Evolutionary conservation across 1,140 invertebrate species (phyloP).

Genomic region (Oreohelix idahoensis): DNA sequence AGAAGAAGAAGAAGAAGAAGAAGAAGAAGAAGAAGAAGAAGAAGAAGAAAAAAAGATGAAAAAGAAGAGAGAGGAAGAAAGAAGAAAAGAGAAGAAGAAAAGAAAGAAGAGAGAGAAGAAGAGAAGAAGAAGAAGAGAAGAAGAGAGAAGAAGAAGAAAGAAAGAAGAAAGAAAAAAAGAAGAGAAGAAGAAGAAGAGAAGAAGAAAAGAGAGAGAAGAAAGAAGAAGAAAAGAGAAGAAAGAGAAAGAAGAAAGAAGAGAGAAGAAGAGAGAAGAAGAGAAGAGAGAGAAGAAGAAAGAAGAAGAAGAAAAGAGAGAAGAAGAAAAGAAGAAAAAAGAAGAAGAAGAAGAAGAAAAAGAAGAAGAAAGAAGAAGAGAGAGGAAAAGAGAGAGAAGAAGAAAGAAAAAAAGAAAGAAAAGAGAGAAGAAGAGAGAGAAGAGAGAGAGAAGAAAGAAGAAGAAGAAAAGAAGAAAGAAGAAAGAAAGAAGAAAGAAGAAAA

Average conservation of each 20-base stretch:
- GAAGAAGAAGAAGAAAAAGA: not conserved
- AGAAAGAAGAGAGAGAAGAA: not conserved
- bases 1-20: not conserved
- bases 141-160: not conserved
- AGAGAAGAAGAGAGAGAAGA: too few relatives aligned
- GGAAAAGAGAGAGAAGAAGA: not conserved
- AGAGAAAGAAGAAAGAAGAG: not conserved
- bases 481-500: too few relatives aligned
- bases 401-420: too few relatives aligned
- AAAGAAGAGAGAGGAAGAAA: not conserved
- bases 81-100: not conserved
- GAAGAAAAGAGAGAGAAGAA: not conserved
- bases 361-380: conserved; percentile 4
- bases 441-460: too few relatives aligned
- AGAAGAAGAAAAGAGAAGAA: not conserved
- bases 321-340: not conserved
- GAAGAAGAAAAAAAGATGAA: not conserved
- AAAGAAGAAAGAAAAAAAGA: conserved; percentile 10
- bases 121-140: not conserved
- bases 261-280: not conserved
- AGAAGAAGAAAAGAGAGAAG: not conserved
- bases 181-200: too few relatives aligned
- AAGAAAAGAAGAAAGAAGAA: too few relatives aligned
- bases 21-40: not conserved
- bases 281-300: not conserved